These are phyloP conservation scores for Dryobates pubescens DNA, from an alignment of 2,797 vertebrate species.

Conservation along the genomic window DNA sequence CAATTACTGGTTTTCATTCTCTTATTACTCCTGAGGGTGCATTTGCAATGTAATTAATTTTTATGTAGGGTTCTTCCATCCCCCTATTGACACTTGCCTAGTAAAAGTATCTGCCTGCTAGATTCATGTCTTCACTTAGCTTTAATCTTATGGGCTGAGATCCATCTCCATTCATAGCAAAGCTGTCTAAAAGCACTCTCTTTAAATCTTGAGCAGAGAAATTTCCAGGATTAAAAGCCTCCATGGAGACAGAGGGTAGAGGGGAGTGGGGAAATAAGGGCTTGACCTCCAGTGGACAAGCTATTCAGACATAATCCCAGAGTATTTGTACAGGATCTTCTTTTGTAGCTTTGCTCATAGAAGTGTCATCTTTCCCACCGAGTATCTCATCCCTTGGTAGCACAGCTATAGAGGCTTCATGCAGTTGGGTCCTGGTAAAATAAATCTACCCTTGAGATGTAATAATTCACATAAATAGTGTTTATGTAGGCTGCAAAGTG, in stretches of 20 bases:
- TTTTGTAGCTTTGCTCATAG: neutral
- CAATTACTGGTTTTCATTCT: conserved; percentile 39
- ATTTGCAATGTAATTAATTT: conserved; percentile 66
- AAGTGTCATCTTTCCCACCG: neutral
- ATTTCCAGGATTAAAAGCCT: conserved; percentile 9
- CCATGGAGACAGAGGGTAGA: neutral
- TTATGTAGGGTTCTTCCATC: conserved; percentile 16
- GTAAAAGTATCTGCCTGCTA: neutral
- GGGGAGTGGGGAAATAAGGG: neutral
- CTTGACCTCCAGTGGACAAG: neutral
- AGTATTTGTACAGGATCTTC: neutral
- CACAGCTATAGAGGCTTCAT: neutral
- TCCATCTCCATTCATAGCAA: neutral
- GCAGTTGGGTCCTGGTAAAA: neutral
- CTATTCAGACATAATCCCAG: neutral
- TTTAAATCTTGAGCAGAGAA: neutral
- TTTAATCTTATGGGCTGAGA: conserved; percentile 31
- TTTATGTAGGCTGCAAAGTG: neutral
- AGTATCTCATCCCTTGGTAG: neutral
- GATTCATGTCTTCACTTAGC: conserved; percentile 37
- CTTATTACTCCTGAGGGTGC: conserved; percentile 33
- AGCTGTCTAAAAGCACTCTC: conserved; percentile 12
- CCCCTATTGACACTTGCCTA: neutral
- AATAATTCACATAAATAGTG: neutral
- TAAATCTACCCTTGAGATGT: neutral